Evolutionary conservation across 1,140 invertebrate genomes (phyloP).

Genomic region (Papilio glaucus): DNA sequence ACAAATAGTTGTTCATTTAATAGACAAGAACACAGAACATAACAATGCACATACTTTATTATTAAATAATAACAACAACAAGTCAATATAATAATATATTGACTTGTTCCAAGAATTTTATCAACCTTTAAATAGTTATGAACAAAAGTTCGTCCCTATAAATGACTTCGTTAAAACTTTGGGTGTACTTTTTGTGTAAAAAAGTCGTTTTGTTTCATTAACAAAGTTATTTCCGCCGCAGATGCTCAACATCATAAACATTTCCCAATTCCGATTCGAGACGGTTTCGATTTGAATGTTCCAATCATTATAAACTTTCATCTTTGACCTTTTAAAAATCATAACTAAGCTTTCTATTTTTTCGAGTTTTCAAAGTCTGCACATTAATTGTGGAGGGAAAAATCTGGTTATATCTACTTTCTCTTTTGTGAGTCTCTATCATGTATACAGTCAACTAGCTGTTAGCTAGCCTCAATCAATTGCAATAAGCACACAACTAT

Average conservation of each 20-base stretch:
- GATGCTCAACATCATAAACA: slow-evolving; percentile 29
- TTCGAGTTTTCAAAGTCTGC: background rate
- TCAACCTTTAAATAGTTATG: slow-evolving; percentile 18
- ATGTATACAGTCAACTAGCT: too few species aligned
- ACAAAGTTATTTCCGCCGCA: slow-evolving; percentile 28
- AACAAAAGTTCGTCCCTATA: slow-evolving; percentile 4
- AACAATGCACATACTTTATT: too few species aligned
- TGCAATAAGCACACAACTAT: too few species aligned
- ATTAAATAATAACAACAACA: too few species aligned
- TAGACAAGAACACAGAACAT: too few species aligned
- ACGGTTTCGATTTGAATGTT: slow-evolving; percentile 22
- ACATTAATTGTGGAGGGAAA: background rate
- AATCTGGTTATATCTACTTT: background rate
- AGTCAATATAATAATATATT: too few species aligned
- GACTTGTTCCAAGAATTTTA: too few species aligned
- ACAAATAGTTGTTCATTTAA: too few species aligned
- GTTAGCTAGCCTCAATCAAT: too few species aligned
- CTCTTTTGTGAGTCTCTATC: background rate
- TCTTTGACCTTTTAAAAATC: background rate
- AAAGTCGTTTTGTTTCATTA: slow-evolving; percentile 30
- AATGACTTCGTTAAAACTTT: slow-evolving; percentile 37
- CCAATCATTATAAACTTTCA: slow-evolving; percentile 5
- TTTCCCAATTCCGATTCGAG: background rate
- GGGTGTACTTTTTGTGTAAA: slow-evolving; percentile 9
- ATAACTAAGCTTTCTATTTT: background rate